These are phyloP conservation scores for Brachymystax lenok DNA, from an alignment of 2,797 vertebrate species.

Conservation along the genomic window DNA sequence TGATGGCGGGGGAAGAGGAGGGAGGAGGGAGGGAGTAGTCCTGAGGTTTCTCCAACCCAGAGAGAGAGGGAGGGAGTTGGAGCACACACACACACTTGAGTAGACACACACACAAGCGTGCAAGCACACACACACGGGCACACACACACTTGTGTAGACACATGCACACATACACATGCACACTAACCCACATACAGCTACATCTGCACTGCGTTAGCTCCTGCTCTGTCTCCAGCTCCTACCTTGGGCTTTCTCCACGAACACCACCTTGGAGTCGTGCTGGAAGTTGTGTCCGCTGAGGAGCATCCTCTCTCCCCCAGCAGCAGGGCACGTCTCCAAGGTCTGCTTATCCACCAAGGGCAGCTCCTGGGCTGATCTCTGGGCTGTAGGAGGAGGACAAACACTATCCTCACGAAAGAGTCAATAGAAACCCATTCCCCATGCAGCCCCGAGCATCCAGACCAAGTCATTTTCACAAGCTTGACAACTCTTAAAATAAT, in stretches of 20 bases:
- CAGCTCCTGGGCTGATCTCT: conserved; percentile 97
- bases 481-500: conserved; percentile 24
- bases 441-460: conserved; percentile 76
- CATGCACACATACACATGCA: neutral
- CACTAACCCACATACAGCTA: conserved; percentile 22
- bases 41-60: conserved; percentile 71
- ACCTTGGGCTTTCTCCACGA: conserved; percentile 99
- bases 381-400: conserved; percentile 75
- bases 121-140: neutral
- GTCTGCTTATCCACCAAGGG: conserved; percentile 98
- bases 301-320: conserved; percentile 90
- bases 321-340: conserved; percentile 83
- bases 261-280: conserved; percentile 96
- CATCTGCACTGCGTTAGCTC: conserved; percentile 24
- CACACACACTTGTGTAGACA: conserved; percentile 16
- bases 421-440: conserved; percentile 69
- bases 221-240: conserved; percentile 38
- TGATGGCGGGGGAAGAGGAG: conserved; percentile 67
- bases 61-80: conserved; percentile 25
- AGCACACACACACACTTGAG: conserved; percentile 24
- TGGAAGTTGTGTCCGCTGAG: conserved; percentile 96
- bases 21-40: conserved; percentile 41
- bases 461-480: conserved; percentile 46
- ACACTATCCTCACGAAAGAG: conserved; percentile 19
- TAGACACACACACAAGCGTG: neutral